A percentile compares a stretch with the other conserved stretches of the same genome.
These are phyloP conservation scores for Hydractinia symbiolongicarpus DNA, from an alignment of 30 jellyfish, hydroid and myxozoan species.

Conservation along the genomic window DNA sequence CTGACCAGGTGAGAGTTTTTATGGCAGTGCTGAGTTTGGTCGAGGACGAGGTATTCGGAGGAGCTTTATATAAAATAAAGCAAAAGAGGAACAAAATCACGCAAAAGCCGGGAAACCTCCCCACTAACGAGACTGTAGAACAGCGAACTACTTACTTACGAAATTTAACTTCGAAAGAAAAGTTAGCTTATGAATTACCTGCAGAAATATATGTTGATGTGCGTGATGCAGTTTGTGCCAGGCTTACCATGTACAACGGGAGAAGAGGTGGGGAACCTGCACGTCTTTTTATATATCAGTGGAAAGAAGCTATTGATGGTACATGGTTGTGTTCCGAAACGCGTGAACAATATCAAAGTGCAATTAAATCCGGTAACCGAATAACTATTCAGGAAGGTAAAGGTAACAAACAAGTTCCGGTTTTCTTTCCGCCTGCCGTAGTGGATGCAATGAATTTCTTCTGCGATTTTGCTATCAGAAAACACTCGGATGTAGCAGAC, in stretches of 20 bases:
- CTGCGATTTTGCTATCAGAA: background rate
- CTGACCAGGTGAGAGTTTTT: too few species aligned
- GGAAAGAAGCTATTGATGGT: slow-evolving; percentile 30
- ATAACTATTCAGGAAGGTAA: slow-evolving; percentile 2
- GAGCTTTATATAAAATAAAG: background rate
- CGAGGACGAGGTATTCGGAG: background rate
- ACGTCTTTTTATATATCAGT: background rate
- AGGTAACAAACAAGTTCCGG: slow-evolving; percentile 26
- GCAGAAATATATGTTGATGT: too few species aligned
- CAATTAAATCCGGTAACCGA: background rate
- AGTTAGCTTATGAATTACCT: background rate
- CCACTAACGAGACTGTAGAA: background rate
- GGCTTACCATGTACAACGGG: too few species aligned
- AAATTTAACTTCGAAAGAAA: background rate
- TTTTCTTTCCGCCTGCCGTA: slow-evolving; percentile 16
- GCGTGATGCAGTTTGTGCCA: too few species aligned
- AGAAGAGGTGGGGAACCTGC: too few species aligned
- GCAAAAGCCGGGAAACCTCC: background rate
- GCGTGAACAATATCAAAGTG: slow-evolving; percentile 9
- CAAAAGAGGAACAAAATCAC: background rate
- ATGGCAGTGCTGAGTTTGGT: too few species aligned
- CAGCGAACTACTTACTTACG: background rate
- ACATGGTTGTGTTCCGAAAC: slow-evolving; percentile 14
- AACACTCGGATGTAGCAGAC: background rate
- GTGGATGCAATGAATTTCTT: background rate